A percentile compares a stretch with the other conserved stretches of the same genome.
Conservation (phyloP, 2,113 vertebrate species). For the Brachypodius melanocephalos region DNA sequence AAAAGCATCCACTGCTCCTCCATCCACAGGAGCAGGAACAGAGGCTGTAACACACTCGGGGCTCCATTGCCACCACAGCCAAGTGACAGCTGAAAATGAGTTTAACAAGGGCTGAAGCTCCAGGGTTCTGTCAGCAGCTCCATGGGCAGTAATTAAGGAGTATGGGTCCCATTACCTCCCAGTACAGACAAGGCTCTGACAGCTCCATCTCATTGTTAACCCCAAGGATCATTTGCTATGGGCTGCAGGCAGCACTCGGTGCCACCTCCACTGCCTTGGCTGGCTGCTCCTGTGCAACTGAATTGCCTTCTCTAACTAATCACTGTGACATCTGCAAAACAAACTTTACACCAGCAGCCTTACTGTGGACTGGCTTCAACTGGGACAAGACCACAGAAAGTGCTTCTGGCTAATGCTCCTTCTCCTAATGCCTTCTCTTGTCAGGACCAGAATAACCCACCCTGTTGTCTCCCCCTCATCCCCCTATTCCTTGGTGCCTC, state of each 20-base stretch:
- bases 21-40: not conserved
- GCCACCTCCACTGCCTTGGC: not conserved
- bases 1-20: not conserved
- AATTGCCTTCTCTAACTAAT: not conserved
- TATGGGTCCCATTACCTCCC: slow-evolving; percentile 17
- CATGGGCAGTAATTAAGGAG: not conserved
- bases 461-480: not conserved
- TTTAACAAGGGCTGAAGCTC: slow-evolving; percentile 25
- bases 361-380: not conserved
- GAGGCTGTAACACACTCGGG: not conserved
- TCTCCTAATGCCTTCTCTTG: not conserved
- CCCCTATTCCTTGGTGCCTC: not conserved
- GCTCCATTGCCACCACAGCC: not conserved
- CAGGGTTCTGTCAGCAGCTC: slow-evolving; percentile 43
- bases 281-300: not conserved
- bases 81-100: slow-evolving; percentile 40
- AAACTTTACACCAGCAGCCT: not conserved
- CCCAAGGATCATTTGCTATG: not conserved
- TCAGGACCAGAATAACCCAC: rapidly evolving
- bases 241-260: not conserved
- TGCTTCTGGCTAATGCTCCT: not conserved
- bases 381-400: not conserved
- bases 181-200: not conserved
- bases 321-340: not conserved
- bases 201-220: not conserved